Evolutionary conservation across 2,797 vertebrate genomes (phyloP), one percentile per base, ranked within the genome.

Genomic region (Pyrocephalus nanus): DNA sequence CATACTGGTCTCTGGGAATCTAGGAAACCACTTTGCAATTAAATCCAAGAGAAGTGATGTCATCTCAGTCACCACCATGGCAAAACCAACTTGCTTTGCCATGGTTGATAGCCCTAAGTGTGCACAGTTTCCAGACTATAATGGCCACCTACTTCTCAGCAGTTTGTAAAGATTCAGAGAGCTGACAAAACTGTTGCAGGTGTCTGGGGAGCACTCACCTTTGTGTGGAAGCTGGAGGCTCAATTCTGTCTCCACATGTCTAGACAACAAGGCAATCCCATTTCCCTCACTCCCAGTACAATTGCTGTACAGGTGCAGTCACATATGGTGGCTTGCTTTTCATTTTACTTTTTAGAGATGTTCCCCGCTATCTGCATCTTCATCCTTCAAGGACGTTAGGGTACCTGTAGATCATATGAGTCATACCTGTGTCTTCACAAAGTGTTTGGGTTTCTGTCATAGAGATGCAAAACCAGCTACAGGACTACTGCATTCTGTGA

Each of bases 241-340:
- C 6, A 20, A 0, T 67, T 83, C 42, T 65, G 26, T 13, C 5
- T 9, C 8, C 3, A 22, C 15, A 2, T 2, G 1, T 40, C 43
- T n/a, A 21, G 36, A 60, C n/a, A 75, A 7, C 0, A 5, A 79
- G 51, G 48, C 53, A 74, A 8, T 80, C 30, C 15, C 27, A 26
- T 51, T 67, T 81, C 18, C 18, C 26, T 81, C 21, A 5, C 25
- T n/a, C 48, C 27, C 69, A 47, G 61, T 27, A 16, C 15, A 48
- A 32, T 77, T 74, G 34, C 61, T 89, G 53, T 27, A 21, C 43
- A 53, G 36, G 18, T 55, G 26, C 50, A 55, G 34, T 38, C 62
- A 15, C 2, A 1, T 36, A 21, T 1, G 1, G 15, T 69, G 20
- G 53, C 48, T 58, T 69, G 45, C 57, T 55, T 86, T 77, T 65